A percentile compares a stretch with the other conserved stretches of the same genome.
These are phyloP conservation scores for Microcebus griseorufus DNA, from an alignment of 2,113 vertebrate genomes.

Conservation along the genomic window DNA sequence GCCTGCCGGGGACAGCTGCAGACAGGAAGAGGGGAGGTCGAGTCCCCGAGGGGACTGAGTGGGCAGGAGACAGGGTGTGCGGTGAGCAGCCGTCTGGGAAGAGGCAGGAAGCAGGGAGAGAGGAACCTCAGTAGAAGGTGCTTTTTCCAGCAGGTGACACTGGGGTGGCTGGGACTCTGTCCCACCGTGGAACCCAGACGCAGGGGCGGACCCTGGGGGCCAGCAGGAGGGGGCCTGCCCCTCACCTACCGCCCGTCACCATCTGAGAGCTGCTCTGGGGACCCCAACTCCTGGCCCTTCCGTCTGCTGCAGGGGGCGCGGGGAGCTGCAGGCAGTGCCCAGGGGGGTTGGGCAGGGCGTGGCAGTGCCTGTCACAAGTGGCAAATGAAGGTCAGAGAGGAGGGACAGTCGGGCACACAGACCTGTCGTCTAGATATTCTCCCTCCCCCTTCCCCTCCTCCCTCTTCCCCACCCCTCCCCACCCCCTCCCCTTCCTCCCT, in stretches of 20 bases:
- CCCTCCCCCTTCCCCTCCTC: too few relatives aligned
- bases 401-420: too few relatives aligned
- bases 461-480: rapidly evolving
- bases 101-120: not conserved
- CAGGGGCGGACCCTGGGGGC: not conserved
- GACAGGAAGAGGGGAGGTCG: rapidly evolving
- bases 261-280: not conserved
- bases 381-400: too few relatives aligned
- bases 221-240: rapidly evolving
- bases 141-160: not conserved
- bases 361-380: too few relatives aligned
- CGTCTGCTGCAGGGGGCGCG: not conserved
- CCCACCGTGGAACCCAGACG: rapidly evolving
- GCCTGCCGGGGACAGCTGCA: not conserved
- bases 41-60: not conserved
- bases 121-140: not conserved
- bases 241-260: rapidly evolving
- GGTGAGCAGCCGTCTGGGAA: not conserved
- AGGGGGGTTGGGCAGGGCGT: rapidly evolving
- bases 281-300: not conserved
- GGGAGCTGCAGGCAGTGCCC: not conserved
- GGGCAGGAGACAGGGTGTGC: not conserved
- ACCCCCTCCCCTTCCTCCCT: not conserved
- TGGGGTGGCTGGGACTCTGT: too few relatives aligned
- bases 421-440: not conserved